Evolutionary conservation across 1,140 invertebrate species (phyloP).

Genomic region (Whitmania pigra): DNA sequence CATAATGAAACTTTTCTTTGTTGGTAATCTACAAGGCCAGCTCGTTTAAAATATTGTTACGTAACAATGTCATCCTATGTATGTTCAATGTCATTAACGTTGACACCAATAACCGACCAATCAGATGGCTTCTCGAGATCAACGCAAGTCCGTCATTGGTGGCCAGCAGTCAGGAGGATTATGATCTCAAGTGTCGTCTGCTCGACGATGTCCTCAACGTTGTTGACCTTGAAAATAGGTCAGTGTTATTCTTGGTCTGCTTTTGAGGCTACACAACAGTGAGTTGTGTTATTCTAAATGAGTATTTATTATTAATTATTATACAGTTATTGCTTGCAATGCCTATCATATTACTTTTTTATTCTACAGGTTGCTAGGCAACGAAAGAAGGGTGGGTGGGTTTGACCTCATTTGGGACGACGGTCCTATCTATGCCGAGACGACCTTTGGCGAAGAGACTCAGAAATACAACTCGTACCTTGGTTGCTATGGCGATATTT

Average conservation of each 20-base stretch:
- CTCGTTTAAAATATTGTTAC: not conserved
- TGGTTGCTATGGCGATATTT: not conserved
- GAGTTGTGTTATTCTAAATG: too few relatives aligned
- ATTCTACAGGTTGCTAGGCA: slow-evolving; percentile 41
- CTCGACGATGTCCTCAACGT: slow-evolving; percentile 46
- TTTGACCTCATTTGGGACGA: slow-evolving; percentile 53
- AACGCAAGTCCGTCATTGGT: slow-evolving; percentile 47
- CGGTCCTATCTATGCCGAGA: slow-evolving; percentile 41
- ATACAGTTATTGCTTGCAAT: too few relatives aligned
- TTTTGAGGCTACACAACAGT: too few relatives aligned
- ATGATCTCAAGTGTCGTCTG: slow-evolving; percentile 44
- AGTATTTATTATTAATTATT: too few relatives aligned
- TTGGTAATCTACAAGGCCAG: too few relatives aligned
- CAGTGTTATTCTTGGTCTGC: not conserved
- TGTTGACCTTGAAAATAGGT: slow-evolving; percentile 45
- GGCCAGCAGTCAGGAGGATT: slow-evolving; percentile 46
- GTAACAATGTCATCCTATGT: not conserved
- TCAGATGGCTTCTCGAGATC: slow-evolving; percentile 44
- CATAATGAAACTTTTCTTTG: not conserved
- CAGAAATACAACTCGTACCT: slow-evolving; percentile 11
- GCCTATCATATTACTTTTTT: too few relatives aligned
- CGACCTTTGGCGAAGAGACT: not conserved
- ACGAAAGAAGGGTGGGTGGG: slow-evolving; percentile 49
- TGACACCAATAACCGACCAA: slow-evolving; percentile 11
- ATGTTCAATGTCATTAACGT: not conserved